Evolutionary conservation across 2,888 invertebrate genomes (phyloP), one percentile per base, ranked within the genome.

Genomic region (Sarcophaga variegata): DNA sequence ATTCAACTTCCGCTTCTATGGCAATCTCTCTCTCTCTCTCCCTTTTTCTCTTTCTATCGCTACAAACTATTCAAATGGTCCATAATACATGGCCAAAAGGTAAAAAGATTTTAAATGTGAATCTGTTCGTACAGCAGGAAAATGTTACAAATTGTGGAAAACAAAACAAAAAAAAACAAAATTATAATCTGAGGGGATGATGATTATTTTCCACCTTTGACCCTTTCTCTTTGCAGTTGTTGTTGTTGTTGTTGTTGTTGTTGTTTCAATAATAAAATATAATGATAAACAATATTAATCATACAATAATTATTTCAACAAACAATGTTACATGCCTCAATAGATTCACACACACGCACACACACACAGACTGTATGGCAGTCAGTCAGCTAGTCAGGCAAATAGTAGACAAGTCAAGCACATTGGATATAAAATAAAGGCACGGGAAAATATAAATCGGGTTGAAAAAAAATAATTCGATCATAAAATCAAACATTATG

Each of bases 231-330:
- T 14, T 49, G 54, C 12, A 37, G 37, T 37, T 37, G 59, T 67
- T 63, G n/a, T 14, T 37, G 47, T 62, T 20, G 12, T 22, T 45
- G 37, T 37, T 37, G 59, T 67, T 63, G 12, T 14, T 37, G 47
- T 62, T 20, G 12, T 22, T 45, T 37, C 17, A 45, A 76, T 62
- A 17, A 37, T 37, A 37, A 37, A 69, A 47, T 47, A 67, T 49
- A 37, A 75, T 82, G 37, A 54, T 82, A 70, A 80, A 74, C 66
- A 81, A 71, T 25, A 79, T 82, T 82, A 82, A 85, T 75, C 81
- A 85, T 74, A 78, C 74, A 10, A 37, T 78, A 85, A 85, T 85
- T 85, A 75, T 85, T 85, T 85, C 78, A 70, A 75, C 81, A 85
- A 85, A 85, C 64, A 85, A 54, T 54, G 22, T 74, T 69, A 45